Evolutionary conservation across 2,797 vertebrate species (phyloP).

Genomic region (Rhinogobio ventralis): DNA sequence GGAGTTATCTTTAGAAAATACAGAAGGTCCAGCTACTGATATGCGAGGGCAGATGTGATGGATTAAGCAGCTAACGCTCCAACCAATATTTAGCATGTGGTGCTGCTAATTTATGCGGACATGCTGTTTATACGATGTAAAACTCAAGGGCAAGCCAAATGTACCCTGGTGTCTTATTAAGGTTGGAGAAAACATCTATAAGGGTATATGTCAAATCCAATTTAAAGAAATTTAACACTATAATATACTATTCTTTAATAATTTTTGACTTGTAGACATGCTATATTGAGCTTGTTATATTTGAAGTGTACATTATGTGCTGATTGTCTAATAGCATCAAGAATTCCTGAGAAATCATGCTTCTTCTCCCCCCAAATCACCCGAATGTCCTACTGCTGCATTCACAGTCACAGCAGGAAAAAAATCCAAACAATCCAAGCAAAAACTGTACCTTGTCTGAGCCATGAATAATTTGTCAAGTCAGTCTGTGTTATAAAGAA

Average conservation of each 20-base stretch:
- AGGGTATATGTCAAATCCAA: not conserved
- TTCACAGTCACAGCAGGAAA: slow-evolving; percentile 7
- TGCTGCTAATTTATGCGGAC: slow-evolving; percentile 50
- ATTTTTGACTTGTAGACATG: slow-evolving; percentile 7
- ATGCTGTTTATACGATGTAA: slow-evolving; percentile 36
- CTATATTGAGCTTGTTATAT: not conserved
- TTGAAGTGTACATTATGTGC: not conserved
- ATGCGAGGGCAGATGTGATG: slow-evolving; percentile 45
- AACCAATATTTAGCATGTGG: slow-evolving; percentile 47
- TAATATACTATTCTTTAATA: not conserved
- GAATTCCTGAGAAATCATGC: not conserved
- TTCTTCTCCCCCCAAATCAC: not conserved
- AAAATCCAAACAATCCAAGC: not conserved
- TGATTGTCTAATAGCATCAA: not conserved
- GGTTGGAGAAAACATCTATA: not conserved
- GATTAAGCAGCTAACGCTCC: slow-evolving; percentile 38
- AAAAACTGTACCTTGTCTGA: not conserved
- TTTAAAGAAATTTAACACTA: not conserved
- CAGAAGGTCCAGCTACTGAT: slow-evolving; percentile 13
- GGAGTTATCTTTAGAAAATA: not conserved
- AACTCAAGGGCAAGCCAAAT: slow-evolving; percentile 45
- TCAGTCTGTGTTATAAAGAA: slow-evolving; percentile 5
- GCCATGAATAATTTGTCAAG: slow-evolving; percentile 14
- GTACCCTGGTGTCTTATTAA: slow-evolving; percentile 27
- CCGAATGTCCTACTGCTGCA: not conserved